Evolutionary conservation across 2,113 vertebrate genomes (phyloP).

Genomic region (Hepsetus odoe): DNA sequence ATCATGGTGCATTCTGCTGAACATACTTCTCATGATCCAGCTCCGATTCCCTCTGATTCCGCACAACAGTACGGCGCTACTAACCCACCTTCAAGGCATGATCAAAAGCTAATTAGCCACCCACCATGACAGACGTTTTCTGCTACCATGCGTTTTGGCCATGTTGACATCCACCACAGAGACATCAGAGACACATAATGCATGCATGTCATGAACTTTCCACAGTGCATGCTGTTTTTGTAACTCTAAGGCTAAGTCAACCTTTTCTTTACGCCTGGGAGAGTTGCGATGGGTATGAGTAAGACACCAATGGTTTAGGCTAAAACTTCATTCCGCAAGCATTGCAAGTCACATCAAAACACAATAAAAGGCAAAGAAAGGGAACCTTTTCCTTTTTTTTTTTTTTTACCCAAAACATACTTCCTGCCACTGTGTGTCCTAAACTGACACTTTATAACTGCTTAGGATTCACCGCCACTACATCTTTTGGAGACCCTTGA

Average conservation of each 20-base stretch:
- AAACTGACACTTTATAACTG: slow-evolving; percentile 7
- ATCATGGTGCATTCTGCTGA: neutral
- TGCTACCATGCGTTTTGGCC: slow-evolving; percentile 40
- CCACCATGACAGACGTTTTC: slow-evolving; percentile 57
- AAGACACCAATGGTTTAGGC: slow-evolving; percentile 1
- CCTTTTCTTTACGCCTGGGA: slow-evolving; percentile 16
- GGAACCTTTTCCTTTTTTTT: neutral
- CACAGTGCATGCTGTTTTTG: slow-evolving; percentile 21
- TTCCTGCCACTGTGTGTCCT: slow-evolving; percentile 14
- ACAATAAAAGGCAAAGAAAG: neutral
- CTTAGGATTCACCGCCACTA: slow-evolving; percentile 14
- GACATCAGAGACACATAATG: slow-evolving; percentile 33
- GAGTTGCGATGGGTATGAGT: slow-evolving; percentile 13
- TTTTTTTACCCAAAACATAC: neutral
- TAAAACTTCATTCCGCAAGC: slow-evolving; percentile 4
- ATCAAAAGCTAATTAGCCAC: slow-evolving; percentile 52
- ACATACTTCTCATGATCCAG: neutral
- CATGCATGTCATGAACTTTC: slow-evolving; percentile 6
- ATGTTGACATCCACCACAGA: slow-evolving; percentile 43
- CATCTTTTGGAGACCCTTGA: slow-evolving; percentile 4
- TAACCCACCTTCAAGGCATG: slow-evolving; percentile 45
- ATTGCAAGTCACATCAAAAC: neutral
- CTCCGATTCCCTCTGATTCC: neutral
- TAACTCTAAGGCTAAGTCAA: slow-evolving; percentile 34
- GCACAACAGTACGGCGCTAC: neutral